Evolutionary conservation across 2,888 invertebrate genomes (phyloP).

Genomic region (Ichneumon xanthorius): DNA sequence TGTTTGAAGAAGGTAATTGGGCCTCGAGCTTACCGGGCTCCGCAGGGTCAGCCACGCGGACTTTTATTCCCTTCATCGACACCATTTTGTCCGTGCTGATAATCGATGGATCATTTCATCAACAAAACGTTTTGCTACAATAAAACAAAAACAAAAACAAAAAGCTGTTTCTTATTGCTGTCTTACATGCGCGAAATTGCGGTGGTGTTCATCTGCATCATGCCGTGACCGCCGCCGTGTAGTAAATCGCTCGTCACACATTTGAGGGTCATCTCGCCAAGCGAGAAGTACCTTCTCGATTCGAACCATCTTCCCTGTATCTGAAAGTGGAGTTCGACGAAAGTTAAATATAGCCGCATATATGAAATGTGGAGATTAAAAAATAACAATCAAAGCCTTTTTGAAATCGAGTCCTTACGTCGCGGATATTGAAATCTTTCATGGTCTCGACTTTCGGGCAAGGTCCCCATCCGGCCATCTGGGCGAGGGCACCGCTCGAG

Average conservation of each 20-base stretch:
- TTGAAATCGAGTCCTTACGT: neutral
- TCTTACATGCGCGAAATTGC: slow-evolving; percentile 1
- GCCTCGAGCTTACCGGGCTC: slow-evolving; percentile 88
- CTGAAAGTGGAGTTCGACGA: neutral
- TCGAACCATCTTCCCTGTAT: slow-evolving; percentile 2
- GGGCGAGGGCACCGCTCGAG: neutral
- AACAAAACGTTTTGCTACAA: neutral
- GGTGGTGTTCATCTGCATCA: neutral
- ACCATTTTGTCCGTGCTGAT: slow-evolving; percentile 72
- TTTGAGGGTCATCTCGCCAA: neutral
- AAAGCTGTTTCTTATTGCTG: neutral
- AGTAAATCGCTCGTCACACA: neutral
- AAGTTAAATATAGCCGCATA: neutral
- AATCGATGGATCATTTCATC: neutral
- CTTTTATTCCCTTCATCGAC: slow-evolving; percentile 86
- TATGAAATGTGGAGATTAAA: neutral
- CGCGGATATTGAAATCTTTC: neutral
- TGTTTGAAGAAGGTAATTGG: slow-evolving; percentile 86
- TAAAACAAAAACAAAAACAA: neutral
- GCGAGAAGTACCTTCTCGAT: neutral
- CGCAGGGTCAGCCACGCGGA: slow-evolving; percentile 85
- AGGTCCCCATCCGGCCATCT: neutral
- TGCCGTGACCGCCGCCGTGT: neutral
- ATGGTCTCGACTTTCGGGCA: neutral
- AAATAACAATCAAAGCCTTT: neutral